Evolutionary conservation across 2,113 vertebrate genomes (phyloP).

Genomic region (Anguilla rostrata): DNA sequence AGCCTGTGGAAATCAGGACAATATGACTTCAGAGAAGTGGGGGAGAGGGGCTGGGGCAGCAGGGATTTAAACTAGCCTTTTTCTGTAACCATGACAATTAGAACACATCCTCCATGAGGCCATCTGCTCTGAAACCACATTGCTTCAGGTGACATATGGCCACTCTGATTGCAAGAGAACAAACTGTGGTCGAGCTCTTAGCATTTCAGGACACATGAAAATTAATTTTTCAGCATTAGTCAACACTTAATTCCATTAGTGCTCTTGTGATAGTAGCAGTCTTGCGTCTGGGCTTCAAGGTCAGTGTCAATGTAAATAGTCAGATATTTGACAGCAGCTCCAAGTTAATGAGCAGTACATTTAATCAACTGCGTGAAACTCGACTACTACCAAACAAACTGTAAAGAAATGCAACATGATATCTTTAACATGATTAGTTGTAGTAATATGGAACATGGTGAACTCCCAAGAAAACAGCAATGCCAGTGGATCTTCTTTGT

Average conservation of each 20-base stretch:
- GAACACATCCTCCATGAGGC: neutral
- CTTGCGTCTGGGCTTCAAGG: neutral
- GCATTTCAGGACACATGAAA: neutral
- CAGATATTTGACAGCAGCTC: neutral
- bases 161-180: neutral
- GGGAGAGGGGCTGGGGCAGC: neutral
- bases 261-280: neutral
- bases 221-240: neutral
- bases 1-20: neutral
- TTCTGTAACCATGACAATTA: slow-evolving; percentile 1
- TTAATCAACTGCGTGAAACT: no score
- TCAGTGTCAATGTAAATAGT: neutral
- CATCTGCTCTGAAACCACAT: slow-evolving; percentile 13
- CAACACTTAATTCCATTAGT: neutral
- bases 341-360: no score
- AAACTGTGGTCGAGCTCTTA: neutral
- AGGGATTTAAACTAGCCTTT: neutral
- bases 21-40: slow-evolving; percentile 9
- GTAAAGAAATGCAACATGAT: no score
- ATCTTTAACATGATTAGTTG: no score
- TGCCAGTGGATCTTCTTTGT: no score
- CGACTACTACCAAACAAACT: no score
- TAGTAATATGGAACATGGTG: no score
- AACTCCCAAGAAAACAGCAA: no score
- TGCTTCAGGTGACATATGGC: neutral